Evolutionary conservation across 35 echinoderm and acorn worm species (phyloP), one percentile per base, ranked within the genome.

Genomic region (Lytechinus pictus): DNA sequence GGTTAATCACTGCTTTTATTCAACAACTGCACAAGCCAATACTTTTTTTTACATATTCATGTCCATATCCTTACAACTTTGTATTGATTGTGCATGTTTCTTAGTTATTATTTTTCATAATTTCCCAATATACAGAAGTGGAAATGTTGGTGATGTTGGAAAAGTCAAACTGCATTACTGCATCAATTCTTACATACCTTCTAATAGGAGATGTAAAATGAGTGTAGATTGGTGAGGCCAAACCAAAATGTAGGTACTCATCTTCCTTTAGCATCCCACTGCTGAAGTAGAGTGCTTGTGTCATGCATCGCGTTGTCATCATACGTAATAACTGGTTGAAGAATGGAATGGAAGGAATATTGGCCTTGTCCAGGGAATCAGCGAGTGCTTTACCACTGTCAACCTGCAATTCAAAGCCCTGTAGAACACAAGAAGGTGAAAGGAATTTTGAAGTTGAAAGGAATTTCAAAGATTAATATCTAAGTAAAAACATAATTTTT

Each of bases 131-230:
- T 44, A 44, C 33, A 44, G 33, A 44, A 44, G 1, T 2, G 33
- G 1, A 44, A 44, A 44, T 44, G 0, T 44, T 44, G 33, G 33
- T 44, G 33, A 44, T 44, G 33, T 44, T 44, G 33, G 33, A 44
- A 44, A 44, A 44, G 33, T 44, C 33, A 44, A 44, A 44, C 2
- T 44, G 2, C 1, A 44, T 44, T 1, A 44, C 33, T 44, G 33
- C 33, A 44, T 44, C 0, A 44, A 44, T 44, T 2, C 2, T 44
- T 89, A 27, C 12, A 89, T 89, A 89, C 98, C 98, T 99, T 94
- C 98, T 98, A 58, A 99, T 99, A 6, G 98, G 98, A 57, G 98
- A 99, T 53, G 98, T 99, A 90, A 99, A 99, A 57, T 99, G 98
- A 12, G 98, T 99, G 86, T 99, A 99, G 52, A 99, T 99, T 6